Evolutionary conservation across 1,140 invertebrate species (phyloP), one percentile per base, ranked within the genome.

Genomic region (Achroia grisella): DNA sequence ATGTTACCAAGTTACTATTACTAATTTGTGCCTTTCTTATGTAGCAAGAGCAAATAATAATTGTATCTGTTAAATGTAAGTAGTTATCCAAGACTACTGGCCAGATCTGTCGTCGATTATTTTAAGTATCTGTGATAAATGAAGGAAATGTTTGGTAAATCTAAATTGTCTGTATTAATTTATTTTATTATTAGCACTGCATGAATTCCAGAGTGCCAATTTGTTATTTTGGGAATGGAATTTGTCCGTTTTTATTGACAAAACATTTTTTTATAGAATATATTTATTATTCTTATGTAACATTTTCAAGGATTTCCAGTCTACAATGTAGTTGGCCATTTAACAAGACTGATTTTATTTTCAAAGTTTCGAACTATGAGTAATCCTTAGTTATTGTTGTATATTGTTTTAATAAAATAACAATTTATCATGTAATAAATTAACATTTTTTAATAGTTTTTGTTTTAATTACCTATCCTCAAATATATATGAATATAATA

Each of bases 281-380:
- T 67, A 60, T 64, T 65, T 12, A 23, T 65, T 12, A 23, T 23
- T 23, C 17, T 23, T 23, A 23, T 6, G 6, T 23, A 37, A 33
- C 56, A 59, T 56, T 72, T 62, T 56, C 56, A 64, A 62, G 56
- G 48, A 68, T 67, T 70, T 75, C 54, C 60, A 59, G 67, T 62
- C 69, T 71, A 65, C 64, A 62, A 66, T 51, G 60, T 74, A 73
- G 66, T 74, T 80, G 78, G 79, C 74, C 73, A 77, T 80, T 80
- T 83, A 83, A 83, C 79, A 83, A 83, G 79, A 84, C 80, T 84
- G 80, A 84, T 82, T 81, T 77, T 64, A 69, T 71, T 83, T 80
- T 78, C 69, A 72, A 70, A 67, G 60, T 67, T 76, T 74, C 62
- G 63, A 67, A 74, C 66, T 77, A 69, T 71, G 64, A 80, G 61